These are phyloP conservation scores for Coracias cyanogaster DNA, from an alignment of 2,797 vertebrate genomes.

Conservation along the genomic window DNA sequence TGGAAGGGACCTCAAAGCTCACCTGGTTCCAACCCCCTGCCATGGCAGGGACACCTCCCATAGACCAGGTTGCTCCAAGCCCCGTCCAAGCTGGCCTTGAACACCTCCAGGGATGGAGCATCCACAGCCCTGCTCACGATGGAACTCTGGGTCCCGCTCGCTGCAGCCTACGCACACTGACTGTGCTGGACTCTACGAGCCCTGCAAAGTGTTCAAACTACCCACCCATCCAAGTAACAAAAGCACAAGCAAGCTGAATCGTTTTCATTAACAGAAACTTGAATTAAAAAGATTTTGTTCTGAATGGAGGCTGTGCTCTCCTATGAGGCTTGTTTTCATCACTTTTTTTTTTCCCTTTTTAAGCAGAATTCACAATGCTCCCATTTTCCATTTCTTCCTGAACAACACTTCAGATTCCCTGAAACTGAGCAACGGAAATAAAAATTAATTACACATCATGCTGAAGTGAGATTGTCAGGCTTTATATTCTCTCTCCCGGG, in stretches of 20 bases:
- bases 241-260: neutral
- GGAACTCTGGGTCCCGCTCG: neutral
- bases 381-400: neutral
- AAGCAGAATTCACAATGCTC: constrained; percentile 2
- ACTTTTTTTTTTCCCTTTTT: neutral
- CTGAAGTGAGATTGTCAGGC: constrained; percentile 11
- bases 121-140: neutral
- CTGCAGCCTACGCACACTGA: neutral
- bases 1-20: too few relatives aligned
- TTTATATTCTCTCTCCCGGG: constrained; percentile 13
- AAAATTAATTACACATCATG: constrained; percentile 54
- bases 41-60: too few relatives aligned
- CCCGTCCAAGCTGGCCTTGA: too few relatives aligned
- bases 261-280: constrained; percentile 6
- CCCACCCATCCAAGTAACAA: neutral
- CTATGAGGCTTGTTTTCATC: neutral
- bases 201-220: neutral
- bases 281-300: neutral
- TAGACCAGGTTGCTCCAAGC: too few relatives aligned
- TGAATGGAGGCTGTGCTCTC: constrained; percentile 18
- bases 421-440: constrained; percentile 34
- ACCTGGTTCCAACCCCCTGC: too few relatives aligned
- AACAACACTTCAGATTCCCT: neutral
- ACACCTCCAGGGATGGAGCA: too few relatives aligned
- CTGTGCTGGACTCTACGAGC: neutral